Evolutionary conservation across 2,797 vertebrate species (phyloP), one percentile per base, ranked within the genome.

Genomic region (Heterohyrax brucei): DNA sequence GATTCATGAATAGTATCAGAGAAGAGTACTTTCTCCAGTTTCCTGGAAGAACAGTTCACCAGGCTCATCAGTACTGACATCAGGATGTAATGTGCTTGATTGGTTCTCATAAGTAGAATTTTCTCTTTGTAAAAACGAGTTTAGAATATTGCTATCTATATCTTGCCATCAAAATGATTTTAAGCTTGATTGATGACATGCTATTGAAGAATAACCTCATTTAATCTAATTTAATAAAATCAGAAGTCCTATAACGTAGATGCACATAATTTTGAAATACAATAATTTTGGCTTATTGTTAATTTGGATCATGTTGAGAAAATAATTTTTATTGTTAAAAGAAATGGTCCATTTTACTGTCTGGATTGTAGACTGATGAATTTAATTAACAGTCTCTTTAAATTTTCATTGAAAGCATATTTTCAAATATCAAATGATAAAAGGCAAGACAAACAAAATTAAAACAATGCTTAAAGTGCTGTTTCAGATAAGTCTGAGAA

Each of bases 341-440:
- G 59, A 81, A 76, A 0, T 28, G 50, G 18, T 48, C 44, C 90
- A n/a, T 61, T 85, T 75, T 73, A 90, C 64, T 81, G n/a, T 79
- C 30, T 61, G 53, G 87, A 73, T 79, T 80, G 5, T 56, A 50
- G 62, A 39, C 21, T 33, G 75, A 89, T 92, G 70, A 61, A 61
- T 80, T 90, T 83, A 86, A 89, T 97, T 92, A 89, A 56, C 26
- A 61, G 26, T 80, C 53, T 77, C 26, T 91, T 91, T 50, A 81
- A 89, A n/a, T 91, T 89, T 59, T 53, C 59, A 77, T 89, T 91
- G 50, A 59, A 88, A 96, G 59, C n/a, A 83, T 72, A 18, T 19
- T 85, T 92, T 93, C 53, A 84, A 89, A 79, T 14, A 92, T 68
- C 56, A 97, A 94, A 50, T 87, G 14, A n/a, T 78, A 95, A 93